Evolutionary conservation across 2,797 vertebrate species (phyloP).

Genomic region (Adelosebastes latens): DNA sequence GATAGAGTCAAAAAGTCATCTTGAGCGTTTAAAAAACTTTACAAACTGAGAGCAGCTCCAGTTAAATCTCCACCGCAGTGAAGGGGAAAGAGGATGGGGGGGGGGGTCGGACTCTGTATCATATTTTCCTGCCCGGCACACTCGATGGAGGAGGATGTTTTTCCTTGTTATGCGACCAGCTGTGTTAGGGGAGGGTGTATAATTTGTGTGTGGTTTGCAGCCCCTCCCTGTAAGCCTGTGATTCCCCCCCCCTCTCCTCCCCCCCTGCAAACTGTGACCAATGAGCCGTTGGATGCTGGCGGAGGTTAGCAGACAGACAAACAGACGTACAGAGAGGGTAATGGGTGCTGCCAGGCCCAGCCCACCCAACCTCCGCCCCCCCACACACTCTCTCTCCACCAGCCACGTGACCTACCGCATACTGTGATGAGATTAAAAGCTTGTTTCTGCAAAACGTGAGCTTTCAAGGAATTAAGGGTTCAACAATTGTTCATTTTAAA

Average conservation of each 20-base stretch:
- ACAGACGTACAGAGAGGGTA: background rate
- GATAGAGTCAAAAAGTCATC: conserved; percentile 15
- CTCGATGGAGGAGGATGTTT: conserved; percentile 52
- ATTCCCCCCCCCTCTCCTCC: background rate
- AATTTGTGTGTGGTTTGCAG: conserved; percentile 59
- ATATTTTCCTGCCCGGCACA: conserved; percentile 43
- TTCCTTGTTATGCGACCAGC: conserved; percentile 45
- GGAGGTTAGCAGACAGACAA: conserved; percentile 10
- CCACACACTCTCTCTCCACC: background rate
- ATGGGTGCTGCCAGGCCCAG: background rate
- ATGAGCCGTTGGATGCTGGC: conserved; percentile 41
- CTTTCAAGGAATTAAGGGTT: conserved; percentile 23
- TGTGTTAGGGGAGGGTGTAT: conserved; percentile 51
- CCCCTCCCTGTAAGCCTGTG: conserved; percentile 58
- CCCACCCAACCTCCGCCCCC: background rate
- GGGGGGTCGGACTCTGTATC: background rate
- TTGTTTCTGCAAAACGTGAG: background rate
- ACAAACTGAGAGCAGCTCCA: conserved; percentile 4
- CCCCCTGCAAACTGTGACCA: conserved; percentile 25
- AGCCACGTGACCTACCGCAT: conserved; percentile 3
- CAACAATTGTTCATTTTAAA: background rate
- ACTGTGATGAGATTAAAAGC: conserved; percentile 13
- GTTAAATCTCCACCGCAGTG: background rate
- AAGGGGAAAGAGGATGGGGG: background rate
- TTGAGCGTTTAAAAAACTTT: conserved; percentile 10